Evolutionary conservation across 2,113 vertebrate species (phyloP), one percentile per base, ranked within the genome.

Genomic region (Lipophrys pholis): DNA sequence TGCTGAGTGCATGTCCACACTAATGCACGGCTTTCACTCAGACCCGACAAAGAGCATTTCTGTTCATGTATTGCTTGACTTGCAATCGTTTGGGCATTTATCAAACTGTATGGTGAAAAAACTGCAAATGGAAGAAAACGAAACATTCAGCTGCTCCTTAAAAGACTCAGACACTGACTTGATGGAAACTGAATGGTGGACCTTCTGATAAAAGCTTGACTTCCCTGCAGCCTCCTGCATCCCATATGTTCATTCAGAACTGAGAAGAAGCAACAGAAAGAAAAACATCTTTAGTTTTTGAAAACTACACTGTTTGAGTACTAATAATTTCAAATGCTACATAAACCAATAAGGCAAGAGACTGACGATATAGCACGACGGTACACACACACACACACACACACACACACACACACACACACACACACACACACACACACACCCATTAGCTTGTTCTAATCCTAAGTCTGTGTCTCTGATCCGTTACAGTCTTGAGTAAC

Each of bases 401-500:
- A 63, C 21, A 30, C 21, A 30, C 21, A 30, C 21, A 30, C 21
- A 4, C 21, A 4, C 21, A 4, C 21, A 2, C 21, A 30, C 21
- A 30, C 21, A 30, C 21, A 30, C 21, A 62, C 12, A 57, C 45
- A 63, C 4, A 55, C 46, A 60, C 65, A 84, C 43, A 56, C 35
- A 82, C 8, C 55, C 70, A 79, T 79, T 67, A 75, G 68, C 57
- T 72, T 73, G 65, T 57, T 49, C 3, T 76, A 76, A 72, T 82
- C 70, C 78, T 49, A 39, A n/a, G 1, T 62, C 11, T 55, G 65
- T 51, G 38, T 69, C 41, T 62, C 48, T 65, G 76, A 80, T 69
- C 68, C 6, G 48, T 65, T 63, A 65, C 73, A 62, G 65, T 56
- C 61, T 84, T 71, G 76, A 82, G 57, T 83, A 82, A 73, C 84